Evolutionary conservation across 23 tunicate species (phyloP).

Genomic region (Trididemnum clinides): DNA sequence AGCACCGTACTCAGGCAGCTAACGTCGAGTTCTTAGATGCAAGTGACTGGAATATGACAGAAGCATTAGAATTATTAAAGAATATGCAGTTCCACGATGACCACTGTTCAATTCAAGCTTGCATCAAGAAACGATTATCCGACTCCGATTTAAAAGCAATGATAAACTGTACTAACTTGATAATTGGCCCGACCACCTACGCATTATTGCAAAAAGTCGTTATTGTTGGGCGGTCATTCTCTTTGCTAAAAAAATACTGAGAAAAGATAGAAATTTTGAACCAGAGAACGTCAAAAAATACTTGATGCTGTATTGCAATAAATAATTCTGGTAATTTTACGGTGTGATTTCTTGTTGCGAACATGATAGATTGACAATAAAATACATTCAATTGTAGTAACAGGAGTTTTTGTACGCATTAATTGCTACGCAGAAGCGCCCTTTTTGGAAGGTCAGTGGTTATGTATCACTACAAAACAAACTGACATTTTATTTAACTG

Average conservation of each 20-base stretch:
- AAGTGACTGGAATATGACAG: constrained; percentile 15
- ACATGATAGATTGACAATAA: too few relatives aligned
- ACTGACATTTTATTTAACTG: too few relatives aligned
- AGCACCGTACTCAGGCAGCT: background rate
- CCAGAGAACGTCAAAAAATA: constrained; percentile 7
- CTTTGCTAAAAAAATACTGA: constrained; percentile 22
- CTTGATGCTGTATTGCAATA: constrained; percentile 19
- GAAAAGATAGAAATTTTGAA: constrained; percentile 26
- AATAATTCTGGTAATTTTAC: constrained; percentile 16
- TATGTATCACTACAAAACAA: too few relatives aligned
- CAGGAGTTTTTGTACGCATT: too few relatives aligned
- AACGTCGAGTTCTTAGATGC: constrained; percentile 31
- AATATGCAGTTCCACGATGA: constrained; percentile 27
- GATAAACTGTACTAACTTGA: constrained; percentile 34
- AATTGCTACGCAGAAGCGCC: too few relatives aligned
- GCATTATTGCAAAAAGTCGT: constrained; percentile 31
- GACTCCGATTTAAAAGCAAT: constrained; percentile 24
- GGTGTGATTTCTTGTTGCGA: too few relatives aligned
- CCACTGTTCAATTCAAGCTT: constrained; percentile 34
- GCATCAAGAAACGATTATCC: constrained; percentile 30
- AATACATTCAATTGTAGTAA: too few relatives aligned
- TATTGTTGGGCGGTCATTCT: constrained; percentile 32
- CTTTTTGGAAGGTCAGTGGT: too few relatives aligned
- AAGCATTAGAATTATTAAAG: constrained; percentile 3
- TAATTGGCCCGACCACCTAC: constrained; percentile 5